Conservation (phyloP, 2,113 vertebrate species). For the Piaya cayana region DNA sequence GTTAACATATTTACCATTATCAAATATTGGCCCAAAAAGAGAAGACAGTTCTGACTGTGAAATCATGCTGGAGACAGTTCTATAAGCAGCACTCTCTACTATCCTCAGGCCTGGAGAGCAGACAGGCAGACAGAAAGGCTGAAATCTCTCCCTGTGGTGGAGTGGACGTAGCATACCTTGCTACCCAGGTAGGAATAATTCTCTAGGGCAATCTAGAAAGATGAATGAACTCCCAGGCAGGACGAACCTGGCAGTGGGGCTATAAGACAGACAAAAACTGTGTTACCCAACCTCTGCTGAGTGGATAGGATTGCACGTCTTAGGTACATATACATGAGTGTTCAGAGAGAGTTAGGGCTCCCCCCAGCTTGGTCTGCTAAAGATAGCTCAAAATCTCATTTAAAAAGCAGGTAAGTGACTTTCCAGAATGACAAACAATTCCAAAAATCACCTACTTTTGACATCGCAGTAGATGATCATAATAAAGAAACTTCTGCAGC, state of each 20-base stretch:
- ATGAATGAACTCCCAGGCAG: neutral
- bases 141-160: neutral
- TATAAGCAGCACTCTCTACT: neutral
- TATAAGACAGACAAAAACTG: neutral
- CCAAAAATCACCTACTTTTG: neutral
- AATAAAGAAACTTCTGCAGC: neutral
- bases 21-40: constrained; percentile 1
- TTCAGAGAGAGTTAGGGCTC: neutral
- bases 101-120: no score
- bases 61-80: neutral
- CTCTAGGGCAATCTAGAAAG: neutral
- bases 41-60: neutral
- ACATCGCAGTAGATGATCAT: neutral
- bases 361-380: neutral
- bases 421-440: neutral
- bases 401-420: neutral
- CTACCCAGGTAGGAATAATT: neutral
- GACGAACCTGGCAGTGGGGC: neutral
- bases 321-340: fast-evolving
- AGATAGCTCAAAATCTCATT: neutral
- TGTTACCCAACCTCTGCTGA: neutral
- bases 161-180: neutral
- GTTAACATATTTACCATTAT: neutral
- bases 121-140: neutral
- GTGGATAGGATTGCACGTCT: neutral